Base-by-base conservation (phyloP, 2,888 invertebrate genomes). In the Aphelenchoides bicaudatus region DNA sequence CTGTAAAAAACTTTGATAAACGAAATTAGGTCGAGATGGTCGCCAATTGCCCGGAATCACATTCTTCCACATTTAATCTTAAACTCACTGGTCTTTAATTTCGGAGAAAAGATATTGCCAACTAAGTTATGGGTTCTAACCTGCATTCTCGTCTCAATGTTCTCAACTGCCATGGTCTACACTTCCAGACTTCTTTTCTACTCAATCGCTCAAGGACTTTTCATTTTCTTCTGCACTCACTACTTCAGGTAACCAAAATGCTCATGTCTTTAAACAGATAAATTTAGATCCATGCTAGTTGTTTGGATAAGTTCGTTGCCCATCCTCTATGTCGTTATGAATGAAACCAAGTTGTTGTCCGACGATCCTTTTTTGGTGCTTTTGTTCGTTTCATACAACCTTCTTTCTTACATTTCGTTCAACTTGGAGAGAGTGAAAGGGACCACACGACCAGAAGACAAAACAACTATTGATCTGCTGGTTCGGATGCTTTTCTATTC, bases 371-470 rank as follows among this genome's bases (percentile, higher is more conserved):
- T 80, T 62, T 65, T 78, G 3, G 72, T 80, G 10, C 70, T 80
- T 58, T 76, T 81, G 25, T 78, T 80, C 38, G 65, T 80, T 39
- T 77, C 80, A 47, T 76, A 81, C 65, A 71, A 72, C 4, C 73
- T 80, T 54, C 70, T 82, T n/a, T 71, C 78, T 31, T 79, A 75
- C 62, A 79, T 80, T 27, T 80, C 81, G 30, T 81, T 78, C 65
- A 66, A 65, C 39, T 49, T 78, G 43, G 78, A 78, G 30, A 53
- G 73, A 70, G 48, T 65, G 13, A 25, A 57, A 13, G 68, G 65
- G 16, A 5, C 23, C 23, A 39, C 39, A 5, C 28, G 50, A 10
- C 47, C 34, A 2, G 59, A 31, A 25, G 71, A 73, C 58, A 61
- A 62, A 29, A 65, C 65, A 0, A 21, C 56, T 2, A 2, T 39